Percentiles rank a stretch among this genome's conserved stretches.
Conservation (phyloP, 2,797 vertebrate species). For the Diceros bicornis region DNA sequence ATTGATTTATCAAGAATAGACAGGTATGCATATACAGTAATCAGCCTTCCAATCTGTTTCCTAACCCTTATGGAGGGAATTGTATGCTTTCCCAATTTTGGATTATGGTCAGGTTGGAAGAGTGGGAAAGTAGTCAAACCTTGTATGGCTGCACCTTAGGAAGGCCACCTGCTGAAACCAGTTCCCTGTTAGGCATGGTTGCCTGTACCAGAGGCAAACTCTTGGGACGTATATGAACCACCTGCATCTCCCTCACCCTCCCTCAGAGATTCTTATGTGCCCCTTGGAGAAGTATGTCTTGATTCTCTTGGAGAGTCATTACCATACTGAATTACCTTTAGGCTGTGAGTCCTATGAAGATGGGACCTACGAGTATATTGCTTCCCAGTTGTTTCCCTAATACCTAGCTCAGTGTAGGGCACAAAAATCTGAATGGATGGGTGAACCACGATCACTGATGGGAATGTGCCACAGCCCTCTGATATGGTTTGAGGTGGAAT, state of each 20-base stretch:
- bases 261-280: background rate
- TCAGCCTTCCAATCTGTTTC: conserved; percentile 10
- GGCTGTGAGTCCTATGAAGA: background rate
- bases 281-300: background rate
- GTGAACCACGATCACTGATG: background rate
- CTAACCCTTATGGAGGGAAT: background rate
- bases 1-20: conserved; percentile 1
- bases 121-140: background rate
- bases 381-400: background rate
- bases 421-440: conserved; percentile 31
- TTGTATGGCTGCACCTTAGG: background rate
- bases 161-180: background rate
- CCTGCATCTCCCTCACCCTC: background rate
- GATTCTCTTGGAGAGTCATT: conserved; percentile 22
- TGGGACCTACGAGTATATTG: background rate
- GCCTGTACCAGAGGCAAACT: conserved; percentile 10
- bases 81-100: conserved; percentile 39
- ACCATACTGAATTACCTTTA: conserved; percentile 20
- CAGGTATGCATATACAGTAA: background rate
- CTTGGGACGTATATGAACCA: background rate
- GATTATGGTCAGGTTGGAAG: background rate
- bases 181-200: background rate
- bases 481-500: background rate
- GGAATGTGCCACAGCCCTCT: background rate
- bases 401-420: background rate